Conservation (phyloP, 2,797 vertebrate species). For the Notolepis coatsorum region DNA sequence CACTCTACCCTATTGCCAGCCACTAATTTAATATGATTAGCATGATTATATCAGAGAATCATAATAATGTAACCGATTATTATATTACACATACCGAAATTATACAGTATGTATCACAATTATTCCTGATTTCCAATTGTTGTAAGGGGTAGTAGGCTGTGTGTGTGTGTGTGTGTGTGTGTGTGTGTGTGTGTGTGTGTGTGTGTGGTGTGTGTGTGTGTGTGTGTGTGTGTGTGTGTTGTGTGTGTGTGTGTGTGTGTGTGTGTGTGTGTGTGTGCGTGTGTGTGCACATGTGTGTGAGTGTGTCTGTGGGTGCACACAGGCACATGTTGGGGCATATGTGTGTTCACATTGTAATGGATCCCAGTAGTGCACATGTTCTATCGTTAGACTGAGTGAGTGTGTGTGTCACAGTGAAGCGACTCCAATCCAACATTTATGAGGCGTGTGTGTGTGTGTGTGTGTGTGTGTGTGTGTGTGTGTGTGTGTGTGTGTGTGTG, state of each 20-base stretch:
- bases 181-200: neutral
- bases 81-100: no score
- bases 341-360: constrained; percentile 38
- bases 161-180: constrained; percentile 25
- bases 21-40: neutral
- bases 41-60: neutral
- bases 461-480: constrained; percentile 14
- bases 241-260: neutral
- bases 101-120: no score
- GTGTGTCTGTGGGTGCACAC: constrained; percentile 11
- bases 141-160: neutral
- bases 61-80: no score
- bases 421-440: constrained; percentile 79
- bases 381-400: constrained; percentile 61
- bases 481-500: constrained; percentile 33
- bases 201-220: constrained; percentile 21
- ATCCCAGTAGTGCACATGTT: constrained; percentile 57
- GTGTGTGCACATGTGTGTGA: constrained; percentile 22
- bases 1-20: no score
- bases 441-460: constrained; percentile 62
- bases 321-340: neutral
- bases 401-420: constrained; percentile 61
- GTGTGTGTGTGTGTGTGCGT: constrained; percentile 2
- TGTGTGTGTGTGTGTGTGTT: constrained; percentile 1
- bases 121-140: neutral